These are phyloP conservation scores for Actinia tenebrosa DNA, from an alignment of 64 coral and sea anemone genomes.

Conservation along the genomic window DNA sequence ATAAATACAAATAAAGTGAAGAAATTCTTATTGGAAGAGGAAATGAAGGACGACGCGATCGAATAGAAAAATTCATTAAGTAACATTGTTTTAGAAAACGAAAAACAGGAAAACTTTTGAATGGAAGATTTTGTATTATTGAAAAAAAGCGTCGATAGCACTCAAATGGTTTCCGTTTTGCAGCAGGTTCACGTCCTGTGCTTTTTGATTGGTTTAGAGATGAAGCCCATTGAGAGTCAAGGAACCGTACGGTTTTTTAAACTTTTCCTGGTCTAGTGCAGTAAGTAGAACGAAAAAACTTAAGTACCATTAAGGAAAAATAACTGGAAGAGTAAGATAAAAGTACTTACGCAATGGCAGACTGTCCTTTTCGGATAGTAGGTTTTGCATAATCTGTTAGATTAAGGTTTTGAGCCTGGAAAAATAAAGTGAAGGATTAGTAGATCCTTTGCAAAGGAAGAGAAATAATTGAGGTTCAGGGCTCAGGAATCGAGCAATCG, in stretches of 20 bases:
- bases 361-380: conserved; percentile 55
- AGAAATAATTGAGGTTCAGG: neutral
- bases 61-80: neutral
- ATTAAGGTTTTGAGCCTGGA: conserved; percentile 75
- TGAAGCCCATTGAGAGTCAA: neutral
- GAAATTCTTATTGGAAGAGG: neutral
- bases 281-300: neutral
- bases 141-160: neutral
- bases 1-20: neutral
- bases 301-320: neutral
- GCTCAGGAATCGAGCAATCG: neutral
- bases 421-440: neutral
- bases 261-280: too few relatives aligned
- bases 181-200: neutral
- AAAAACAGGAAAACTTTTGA: neutral
- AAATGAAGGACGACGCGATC: neutral
- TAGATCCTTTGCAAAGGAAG: neutral
- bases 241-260: neutral
- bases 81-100: neutral
- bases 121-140: neutral
- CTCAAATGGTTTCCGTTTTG: neutral
- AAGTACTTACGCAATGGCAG: conserved; percentile 57
- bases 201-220: neutral
- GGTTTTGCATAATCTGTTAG: conserved; percentile 65
- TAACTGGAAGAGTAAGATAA: neutral